Conservation (phyloP, 2,888 invertebrate species). For the Hirtodrosophila cameraria region DNA sequence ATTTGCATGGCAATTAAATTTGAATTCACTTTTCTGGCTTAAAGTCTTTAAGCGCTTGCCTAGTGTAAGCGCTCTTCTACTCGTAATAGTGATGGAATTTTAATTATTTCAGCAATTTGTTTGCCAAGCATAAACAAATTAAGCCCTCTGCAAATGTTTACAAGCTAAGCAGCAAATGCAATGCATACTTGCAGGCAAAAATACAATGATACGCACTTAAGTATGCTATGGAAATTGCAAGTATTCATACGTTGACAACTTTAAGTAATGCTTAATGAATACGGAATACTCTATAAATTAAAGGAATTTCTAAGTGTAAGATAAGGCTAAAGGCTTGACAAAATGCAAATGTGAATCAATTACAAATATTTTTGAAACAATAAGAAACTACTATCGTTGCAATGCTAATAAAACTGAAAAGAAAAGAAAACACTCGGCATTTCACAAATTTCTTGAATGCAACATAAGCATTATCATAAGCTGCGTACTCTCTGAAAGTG, state of each 20-base stretch:
- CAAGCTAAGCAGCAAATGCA: conserved; percentile 41
- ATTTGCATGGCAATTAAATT: conserved; percentile 63
- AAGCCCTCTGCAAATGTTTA: conserved; percentile 58
- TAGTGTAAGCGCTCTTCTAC: not conserved
- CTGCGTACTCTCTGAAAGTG: not conserved
- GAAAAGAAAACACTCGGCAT: too few species aligned
- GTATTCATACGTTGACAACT: not conserved
- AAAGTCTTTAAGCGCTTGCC: conserved; percentile 26
- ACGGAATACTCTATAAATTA: conserved; percentile 10
- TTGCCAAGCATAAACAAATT: conserved; percentile 62
- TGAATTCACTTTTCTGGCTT: conserved; percentile 4
- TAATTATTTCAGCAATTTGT: conserved; percentile 60
- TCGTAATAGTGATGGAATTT: conserved; percentile 31
- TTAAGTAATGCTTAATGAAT: not conserved
- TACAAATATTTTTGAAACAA: too few species aligned
- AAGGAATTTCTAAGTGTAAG: too few species aligned
- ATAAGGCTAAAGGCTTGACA: too few species aligned
- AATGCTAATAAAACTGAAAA: too few species aligned
- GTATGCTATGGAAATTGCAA: conserved; percentile 37
- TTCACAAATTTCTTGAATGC: too few species aligned
- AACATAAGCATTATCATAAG: too few species aligned
- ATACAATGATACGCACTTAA: conserved; percentile 46
- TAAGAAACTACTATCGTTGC: too few species aligned
- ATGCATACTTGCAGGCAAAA: conserved; percentile 20
- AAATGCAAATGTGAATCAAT: too few species aligned